Percentiles rank a stretch among this genome's conserved stretches.
phyloP scores from a whole-genome alignment of 2,888 invertebrate genomes.

The Trachelus iudaicus region DNA sequence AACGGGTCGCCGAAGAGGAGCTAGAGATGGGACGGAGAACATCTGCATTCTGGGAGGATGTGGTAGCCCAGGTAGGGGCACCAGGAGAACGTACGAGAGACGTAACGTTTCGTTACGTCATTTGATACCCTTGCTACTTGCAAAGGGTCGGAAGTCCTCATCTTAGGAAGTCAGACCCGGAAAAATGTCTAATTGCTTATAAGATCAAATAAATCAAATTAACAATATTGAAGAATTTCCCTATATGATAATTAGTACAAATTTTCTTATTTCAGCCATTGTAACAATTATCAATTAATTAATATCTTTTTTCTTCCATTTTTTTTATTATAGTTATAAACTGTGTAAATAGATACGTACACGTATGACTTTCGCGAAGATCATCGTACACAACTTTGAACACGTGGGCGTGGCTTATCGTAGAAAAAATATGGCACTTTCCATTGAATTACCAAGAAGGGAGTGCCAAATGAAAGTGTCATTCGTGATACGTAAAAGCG shows the following conservation, averaged over 20 bases:
- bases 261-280: background rate
- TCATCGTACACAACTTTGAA: background rate
- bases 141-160: constrained; percentile 1
- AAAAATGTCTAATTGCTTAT: background rate
- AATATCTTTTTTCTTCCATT: background rate
- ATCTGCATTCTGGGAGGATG: constrained; percentile 31
- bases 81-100: constrained; percentile 5
- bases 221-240: background rate
- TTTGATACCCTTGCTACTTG: background rate
- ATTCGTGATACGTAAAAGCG: background rate
- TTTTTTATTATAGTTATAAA: background rate
- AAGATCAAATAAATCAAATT: background rate
- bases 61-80: constrained; percentile 11
- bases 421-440: background rate
- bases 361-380: background rate
- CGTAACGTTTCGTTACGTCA: constrained; percentile 10
- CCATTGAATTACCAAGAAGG: background rate
- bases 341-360: background rate
- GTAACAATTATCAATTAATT: background rate
- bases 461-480: background rate
- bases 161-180: background rate
- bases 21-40: constrained; percentile 29
- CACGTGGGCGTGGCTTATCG: background rate
- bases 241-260: background rate
- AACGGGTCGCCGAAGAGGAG: constrained; percentile 47